Percentiles rank a stretch among this genome's conserved stretches.
Conservation (phyloP, 2,888 invertebrate genomes). For the Euclidia mi region DNA sequence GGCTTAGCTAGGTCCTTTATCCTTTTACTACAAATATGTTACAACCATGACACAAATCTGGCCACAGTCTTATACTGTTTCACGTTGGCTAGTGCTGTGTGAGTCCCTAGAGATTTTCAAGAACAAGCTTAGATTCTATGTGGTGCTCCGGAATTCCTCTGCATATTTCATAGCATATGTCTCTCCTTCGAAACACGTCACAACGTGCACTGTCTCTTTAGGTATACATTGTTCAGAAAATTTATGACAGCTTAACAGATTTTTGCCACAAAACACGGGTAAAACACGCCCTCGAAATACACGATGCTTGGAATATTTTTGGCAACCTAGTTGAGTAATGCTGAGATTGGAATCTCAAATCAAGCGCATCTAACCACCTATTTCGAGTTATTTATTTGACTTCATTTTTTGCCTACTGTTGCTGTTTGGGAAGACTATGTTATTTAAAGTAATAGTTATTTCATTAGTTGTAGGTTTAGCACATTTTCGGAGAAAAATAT, state of each 20-base stretch:
- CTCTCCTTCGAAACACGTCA: slow-evolving; percentile 41
- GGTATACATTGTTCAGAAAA: slow-evolving; percentile 53
- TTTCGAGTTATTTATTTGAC: no score
- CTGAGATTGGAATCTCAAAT: no score
- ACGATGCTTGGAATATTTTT: no score
- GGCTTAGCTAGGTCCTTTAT: slow-evolving; percentile 25
- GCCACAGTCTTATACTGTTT: slow-evolving; percentile 35
- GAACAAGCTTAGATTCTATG: slow-evolving; percentile 45
- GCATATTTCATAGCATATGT: slow-evolving; percentile 61
- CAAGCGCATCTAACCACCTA: no score
- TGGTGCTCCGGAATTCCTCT: slow-evolving; percentile 41
- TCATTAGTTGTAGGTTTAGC: no score
- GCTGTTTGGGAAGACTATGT: no score
- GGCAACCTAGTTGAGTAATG: no score
- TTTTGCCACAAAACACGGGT: slow-evolving; percentile 32
- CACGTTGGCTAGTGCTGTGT: slow-evolving; percentile 46
- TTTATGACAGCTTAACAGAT: slow-evolving; percentile 42
- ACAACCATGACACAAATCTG: slow-evolving; percentile 32
- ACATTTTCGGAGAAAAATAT: no score
- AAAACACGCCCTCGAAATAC: no score
- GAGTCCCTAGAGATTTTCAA: slow-evolving; percentile 21
- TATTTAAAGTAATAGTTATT: no score
- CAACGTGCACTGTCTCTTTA: slow-evolving; percentile 43
- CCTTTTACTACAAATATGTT: slow-evolving; percentile 14
- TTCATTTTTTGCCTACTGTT: no score